Conservation (phyloP, 2,113 vertebrate species). For the Seriola dumerili region DNA sequence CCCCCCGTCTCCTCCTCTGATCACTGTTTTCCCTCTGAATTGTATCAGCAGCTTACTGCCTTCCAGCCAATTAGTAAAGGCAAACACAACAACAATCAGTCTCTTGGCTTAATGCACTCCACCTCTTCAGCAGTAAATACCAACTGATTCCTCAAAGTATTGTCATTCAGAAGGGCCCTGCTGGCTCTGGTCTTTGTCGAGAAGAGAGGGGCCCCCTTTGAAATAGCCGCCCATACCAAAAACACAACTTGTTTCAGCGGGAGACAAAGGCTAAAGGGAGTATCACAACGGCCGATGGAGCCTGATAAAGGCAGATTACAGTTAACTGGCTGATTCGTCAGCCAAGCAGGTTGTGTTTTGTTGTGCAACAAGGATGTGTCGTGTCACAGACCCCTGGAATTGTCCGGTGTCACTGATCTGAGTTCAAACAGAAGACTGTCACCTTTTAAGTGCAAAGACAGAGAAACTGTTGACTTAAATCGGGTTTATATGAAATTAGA, state of each 20-base stretch:
- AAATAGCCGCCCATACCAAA: slow-evolving; percentile 67
- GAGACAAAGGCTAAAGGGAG: slow-evolving; percentile 63
- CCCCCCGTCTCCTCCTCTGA: slow-evolving; percentile 57
- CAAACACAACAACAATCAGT: slow-evolving; percentile 80
- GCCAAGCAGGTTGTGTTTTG: slow-evolving; percentile 56
- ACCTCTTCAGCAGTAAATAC: slow-evolving; percentile 80
- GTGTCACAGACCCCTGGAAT: slow-evolving; percentile 8
- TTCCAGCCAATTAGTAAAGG: slow-evolving; percentile 81
- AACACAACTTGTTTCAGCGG: slow-evolving; percentile 60
- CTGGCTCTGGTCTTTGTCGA: slow-evolving; percentile 76
- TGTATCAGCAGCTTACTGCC: slow-evolving; percentile 73
- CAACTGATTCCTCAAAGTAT: slow-evolving; percentile 72
- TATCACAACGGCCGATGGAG: slow-evolving; percentile 62
- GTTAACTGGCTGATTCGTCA: slow-evolving; percentile 60
- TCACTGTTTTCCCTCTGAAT: slow-evolving; percentile 68
- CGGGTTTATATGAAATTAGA: neutral
- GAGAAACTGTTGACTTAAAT: slow-evolving; percentile 1
- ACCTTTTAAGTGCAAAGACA: slow-evolving; percentile 19
- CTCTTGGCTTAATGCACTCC: slow-evolving; percentile 76
- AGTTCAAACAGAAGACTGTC: slow-evolving; percentile 18
- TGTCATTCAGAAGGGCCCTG: slow-evolving; percentile 77
- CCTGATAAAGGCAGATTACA: slow-evolving; percentile 72
- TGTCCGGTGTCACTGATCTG: neutral
- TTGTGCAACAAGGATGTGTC: slow-evolving; percentile 44
- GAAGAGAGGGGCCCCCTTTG: slow-evolving; percentile 60